These are phyloP conservation scores for Sylvicola fuscatus DNA, from an alignment of 2,888 invertebrate species.

Conservation along the genomic window DNA sequence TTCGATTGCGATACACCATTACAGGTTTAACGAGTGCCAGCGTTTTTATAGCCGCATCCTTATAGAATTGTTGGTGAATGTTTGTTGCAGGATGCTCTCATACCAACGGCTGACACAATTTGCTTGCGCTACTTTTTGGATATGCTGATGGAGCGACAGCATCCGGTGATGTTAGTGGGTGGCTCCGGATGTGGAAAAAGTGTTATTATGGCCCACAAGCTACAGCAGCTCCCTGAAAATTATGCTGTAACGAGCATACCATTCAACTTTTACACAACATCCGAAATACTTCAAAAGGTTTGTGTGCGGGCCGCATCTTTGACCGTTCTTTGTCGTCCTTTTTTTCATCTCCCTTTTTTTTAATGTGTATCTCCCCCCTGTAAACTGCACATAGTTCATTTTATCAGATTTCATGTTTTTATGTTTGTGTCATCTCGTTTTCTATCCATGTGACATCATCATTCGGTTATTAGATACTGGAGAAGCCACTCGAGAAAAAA, in stretches of 20 bases:
- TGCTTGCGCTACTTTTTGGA: slow-evolving; percentile 76
- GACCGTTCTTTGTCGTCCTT: too few species aligned
- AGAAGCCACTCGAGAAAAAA: slow-evolving; percentile 87
- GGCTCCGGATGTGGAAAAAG: slow-evolving; percentile 83
- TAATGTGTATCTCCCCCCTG: too few species aligned
- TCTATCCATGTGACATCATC: not conserved
- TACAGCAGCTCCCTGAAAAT: slow-evolving; percentile 43
- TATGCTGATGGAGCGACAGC: slow-evolving; percentile 50
- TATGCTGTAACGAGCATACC: slow-evolving; percentile 67
- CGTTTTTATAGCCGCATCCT: not conserved
- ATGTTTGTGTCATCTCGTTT: not conserved
- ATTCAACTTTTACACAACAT: slow-evolving; percentile 88
- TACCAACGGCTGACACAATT: slow-evolving; percentile 78
- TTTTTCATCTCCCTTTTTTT: too few species aligned
- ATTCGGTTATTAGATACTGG: slow-evolving; percentile 28
- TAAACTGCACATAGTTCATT: too few species aligned
- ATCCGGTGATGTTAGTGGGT: slow-evolving; percentile 83
- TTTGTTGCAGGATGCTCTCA: slow-evolving; percentile 44
- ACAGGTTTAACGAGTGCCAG: slow-evolving; percentile 33
- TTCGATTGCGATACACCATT: slow-evolving; percentile 72
- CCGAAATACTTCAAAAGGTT: slow-evolving; percentile 70
- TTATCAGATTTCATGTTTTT: too few species aligned
- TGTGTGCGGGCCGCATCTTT: not conserved
- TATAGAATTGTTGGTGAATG: slow-evolving; percentile 7
- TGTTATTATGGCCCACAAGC: slow-evolving; percentile 62